Evolutionary conservation across 2,888 invertebrate species (phyloP).

Genomic region (Lasioglossum villosulum): DNA sequence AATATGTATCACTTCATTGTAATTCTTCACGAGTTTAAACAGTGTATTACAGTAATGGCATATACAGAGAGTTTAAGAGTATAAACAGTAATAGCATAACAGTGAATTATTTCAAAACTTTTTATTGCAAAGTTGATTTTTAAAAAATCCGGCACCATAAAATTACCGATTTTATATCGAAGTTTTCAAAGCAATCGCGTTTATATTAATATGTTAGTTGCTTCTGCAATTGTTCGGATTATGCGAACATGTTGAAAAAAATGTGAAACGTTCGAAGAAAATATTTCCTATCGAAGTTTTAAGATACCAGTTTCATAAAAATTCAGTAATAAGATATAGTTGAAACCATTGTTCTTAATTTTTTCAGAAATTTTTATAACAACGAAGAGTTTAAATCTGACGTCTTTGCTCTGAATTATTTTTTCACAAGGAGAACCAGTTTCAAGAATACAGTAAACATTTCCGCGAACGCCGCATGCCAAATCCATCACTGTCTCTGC

Average conservation of each 20-base stretch:
- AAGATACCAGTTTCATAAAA: not conserved
- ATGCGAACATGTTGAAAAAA: not conserved
- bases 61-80: too few relatives aligned
- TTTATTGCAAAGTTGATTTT: too few relatives aligned
- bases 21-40: too few relatives aligned
- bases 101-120: too few relatives aligned
- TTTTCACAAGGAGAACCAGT: not conserved
- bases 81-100: too few relatives aligned
- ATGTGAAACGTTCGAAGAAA: not conserved
- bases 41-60: too few relatives aligned
- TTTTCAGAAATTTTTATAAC: not conserved
- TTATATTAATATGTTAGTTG: too few relatives aligned
- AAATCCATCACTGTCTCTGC: constrained; percentile 46
- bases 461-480: constrained; percentile 56
- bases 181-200: too few relatives aligned
- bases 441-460: constrained; percentile 43
- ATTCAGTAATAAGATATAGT: not conserved
- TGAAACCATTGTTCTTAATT: not conserved
- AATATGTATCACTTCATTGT: too few relatives aligned
- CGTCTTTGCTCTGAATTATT: not conserved
- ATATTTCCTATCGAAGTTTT: not conserved
- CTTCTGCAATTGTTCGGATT: not conserved
- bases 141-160: too few relatives aligned
- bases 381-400: not conserved
- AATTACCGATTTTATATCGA: too few relatives aligned